Evolutionary conservation across 2,113 vertebrate genomes (phyloP), one percentile per base, ranked within the genome.

Genomic region (Carassius auratus): DNA sequence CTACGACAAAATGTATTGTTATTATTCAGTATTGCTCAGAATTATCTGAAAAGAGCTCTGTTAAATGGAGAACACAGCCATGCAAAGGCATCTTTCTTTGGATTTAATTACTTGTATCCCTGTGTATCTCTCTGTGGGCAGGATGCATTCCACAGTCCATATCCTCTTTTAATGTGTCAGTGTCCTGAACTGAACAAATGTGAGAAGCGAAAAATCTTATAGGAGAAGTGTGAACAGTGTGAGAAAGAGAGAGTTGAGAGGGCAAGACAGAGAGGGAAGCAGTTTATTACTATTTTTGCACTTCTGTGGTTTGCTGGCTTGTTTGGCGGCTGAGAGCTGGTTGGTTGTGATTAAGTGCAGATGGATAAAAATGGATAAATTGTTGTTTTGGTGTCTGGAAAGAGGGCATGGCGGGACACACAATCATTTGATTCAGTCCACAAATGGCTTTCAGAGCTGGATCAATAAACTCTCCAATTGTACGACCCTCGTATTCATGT

Each of bases 291-390:
- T 30, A 30, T 74, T 38, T 19, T 23, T 45, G 62, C 38, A 15
- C 12, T 83, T 89, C 79, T 89, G 90, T 91, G 91, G 89, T 91
- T 91, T 91, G 86, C 86, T 77, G 45, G 45, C 88, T 86, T 88
- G 89, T 91, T 91, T 91, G 86, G 85, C 75, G 45, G 45, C 88
- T 86, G 89, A 91, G 89, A 90, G 91, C 91, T 76, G 71, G 90
- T 93, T 91, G 91, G 91, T 45, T 48, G 55, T 59, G 52, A 74
- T 69, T 80, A 12, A 81, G 76, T 64, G 36, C 8, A n/a, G 55
- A 45, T 36, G 33, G 38, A 71, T 84, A 62, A 30, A 55, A 55
- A 55, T 55, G 21, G 59, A 57, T 55, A 55, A 55, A 55, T 55
- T 55, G 0, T 8, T 85, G 26, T 69, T 85, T 80, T 71, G 78